These are phyloP conservation scores for Scaptomyza flava DNA, from an alignment of 2,888 invertebrate genomes.

Conservation along the genomic window DNA sequence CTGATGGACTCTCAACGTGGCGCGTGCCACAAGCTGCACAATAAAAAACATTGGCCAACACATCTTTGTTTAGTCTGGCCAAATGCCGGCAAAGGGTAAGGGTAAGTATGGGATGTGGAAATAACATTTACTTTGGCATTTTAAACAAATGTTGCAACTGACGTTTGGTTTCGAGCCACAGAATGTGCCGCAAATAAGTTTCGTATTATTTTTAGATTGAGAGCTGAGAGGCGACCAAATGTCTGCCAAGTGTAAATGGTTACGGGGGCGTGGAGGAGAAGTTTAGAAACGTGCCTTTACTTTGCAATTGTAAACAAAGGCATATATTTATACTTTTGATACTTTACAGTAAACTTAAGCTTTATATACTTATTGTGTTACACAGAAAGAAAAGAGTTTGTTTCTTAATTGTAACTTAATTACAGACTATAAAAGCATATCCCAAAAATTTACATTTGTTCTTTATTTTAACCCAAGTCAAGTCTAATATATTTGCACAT, in stretches of 20 bases:
- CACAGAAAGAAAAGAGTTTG: background rate
- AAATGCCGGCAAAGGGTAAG: background rate
- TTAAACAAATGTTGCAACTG: conserved; percentile 51
- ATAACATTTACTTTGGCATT: conserved; percentile 31
- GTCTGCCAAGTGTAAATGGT: conserved; percentile 18
- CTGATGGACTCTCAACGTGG: conserved; percentile 23
- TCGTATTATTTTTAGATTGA: conserved; percentile 41
- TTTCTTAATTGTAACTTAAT: too few species aligned
- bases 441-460: too few species aligned
- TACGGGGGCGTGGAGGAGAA: too few species aligned
- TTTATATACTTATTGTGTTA: too few species aligned
- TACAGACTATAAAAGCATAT: too few species aligned
- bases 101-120: too few species aligned
- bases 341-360: too few species aligned
- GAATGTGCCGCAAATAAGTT: conserved; percentile 25
- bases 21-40: conserved; percentile 57
- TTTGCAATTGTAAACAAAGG: background rate
- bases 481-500: conserved; percentile 1
- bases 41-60: conserved; percentile 45
- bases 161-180: conserved; percentile 7
- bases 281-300: background rate
- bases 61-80: conserved; percentile 64
- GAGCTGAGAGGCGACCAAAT: conserved; percentile 49
- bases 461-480: too few species aligned
- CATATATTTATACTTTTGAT: too few species aligned